These are phyloP conservation scores for Benthosema pterotum DNA, from an alignment of 2,797 vertebrate species.

Conservation along the genomic window DNA sequence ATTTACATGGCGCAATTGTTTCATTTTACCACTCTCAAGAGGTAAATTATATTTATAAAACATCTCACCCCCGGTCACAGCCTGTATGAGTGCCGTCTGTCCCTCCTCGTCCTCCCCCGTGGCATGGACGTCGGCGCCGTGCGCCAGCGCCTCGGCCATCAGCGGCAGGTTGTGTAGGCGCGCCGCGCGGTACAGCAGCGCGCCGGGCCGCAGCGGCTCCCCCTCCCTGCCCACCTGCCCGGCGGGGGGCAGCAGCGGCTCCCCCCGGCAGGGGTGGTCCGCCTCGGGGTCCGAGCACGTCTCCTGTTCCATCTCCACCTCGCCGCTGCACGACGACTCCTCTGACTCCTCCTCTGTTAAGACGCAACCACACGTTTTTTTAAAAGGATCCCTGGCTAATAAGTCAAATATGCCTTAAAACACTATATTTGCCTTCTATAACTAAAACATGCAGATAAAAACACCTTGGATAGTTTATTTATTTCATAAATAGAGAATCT, in stretches of 20 bases:
- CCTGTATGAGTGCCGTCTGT: conserved; percentile 91
- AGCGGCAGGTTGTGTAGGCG: conserved; percentile 87
- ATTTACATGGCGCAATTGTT: no score
- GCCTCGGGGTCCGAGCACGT: conserved; percentile 85
- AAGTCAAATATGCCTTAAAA: no score
- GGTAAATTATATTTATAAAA: no score
- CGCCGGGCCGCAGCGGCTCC: conserved; percentile 85
- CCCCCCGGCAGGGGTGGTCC: no score
- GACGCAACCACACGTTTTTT: no score
- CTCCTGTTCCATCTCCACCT: conserved; percentile 87
- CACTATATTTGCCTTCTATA: no score
- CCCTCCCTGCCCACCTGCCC: conserved; percentile 53
- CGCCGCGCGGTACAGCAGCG: conserved; percentile 84
- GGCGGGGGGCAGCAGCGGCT: no score
- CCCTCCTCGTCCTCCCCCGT: conserved; percentile 87
- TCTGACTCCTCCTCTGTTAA: conserved; percentile 90
- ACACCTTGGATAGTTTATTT: no score
- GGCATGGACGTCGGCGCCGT: conserved; percentile 90
- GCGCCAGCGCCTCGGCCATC: conserved; percentile 91
- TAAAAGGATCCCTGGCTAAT: no score
- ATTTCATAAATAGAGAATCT: no score
- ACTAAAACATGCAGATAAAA: no score
- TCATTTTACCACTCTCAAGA: no score
- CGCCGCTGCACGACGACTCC: conserved; percentile 92
- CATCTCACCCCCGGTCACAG: conserved; percentile 89